These are phyloP conservation scores for Troilus luridus DNA, from an alignment of 2,888 invertebrate species.

Conservation along the genomic window DNA sequence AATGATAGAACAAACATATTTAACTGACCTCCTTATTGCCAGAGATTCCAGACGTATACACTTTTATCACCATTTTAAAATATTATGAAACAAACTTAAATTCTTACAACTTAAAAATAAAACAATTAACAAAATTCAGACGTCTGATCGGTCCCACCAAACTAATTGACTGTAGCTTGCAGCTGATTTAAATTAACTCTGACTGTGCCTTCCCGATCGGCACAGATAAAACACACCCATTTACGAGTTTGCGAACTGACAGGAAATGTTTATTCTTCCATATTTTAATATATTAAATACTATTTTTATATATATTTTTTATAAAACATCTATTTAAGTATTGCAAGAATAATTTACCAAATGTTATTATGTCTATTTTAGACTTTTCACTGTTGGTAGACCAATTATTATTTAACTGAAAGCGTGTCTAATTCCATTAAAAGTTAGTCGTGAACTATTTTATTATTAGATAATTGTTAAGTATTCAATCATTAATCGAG, in stretches of 20 bases:
- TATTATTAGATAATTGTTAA: neutral
- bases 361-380: neutral
- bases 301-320: neutral
- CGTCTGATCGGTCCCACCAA: neutral
- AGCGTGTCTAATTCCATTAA: neutral
- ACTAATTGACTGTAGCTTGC: slow-evolving; percentile 43
- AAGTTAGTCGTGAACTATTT: neutral
- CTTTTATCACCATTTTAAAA: slow-evolving; percentile 85
- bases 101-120: slow-evolving; percentile 18
- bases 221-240: slow-evolving; percentile 16
- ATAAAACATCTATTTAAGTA: neutral
- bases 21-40: slow-evolving; percentile 90
- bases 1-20: neutral
- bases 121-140: slow-evolving; percentile 19
- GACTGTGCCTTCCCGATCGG: neutral
- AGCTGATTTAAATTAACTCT: slow-evolving; percentile 51
- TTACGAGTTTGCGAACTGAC: neutral
- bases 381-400: neutral
- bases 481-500: neutral
- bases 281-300: neutral
- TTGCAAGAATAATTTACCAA: neutral
- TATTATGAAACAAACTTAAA: slow-evolving; percentile 21
- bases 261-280: neutral
- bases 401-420: neutral
- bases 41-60: slow-evolving; percentile 92